Conservation (phyloP, 2,888 invertebrate genomes). For the Pharmacophagus antenor region DNA sequence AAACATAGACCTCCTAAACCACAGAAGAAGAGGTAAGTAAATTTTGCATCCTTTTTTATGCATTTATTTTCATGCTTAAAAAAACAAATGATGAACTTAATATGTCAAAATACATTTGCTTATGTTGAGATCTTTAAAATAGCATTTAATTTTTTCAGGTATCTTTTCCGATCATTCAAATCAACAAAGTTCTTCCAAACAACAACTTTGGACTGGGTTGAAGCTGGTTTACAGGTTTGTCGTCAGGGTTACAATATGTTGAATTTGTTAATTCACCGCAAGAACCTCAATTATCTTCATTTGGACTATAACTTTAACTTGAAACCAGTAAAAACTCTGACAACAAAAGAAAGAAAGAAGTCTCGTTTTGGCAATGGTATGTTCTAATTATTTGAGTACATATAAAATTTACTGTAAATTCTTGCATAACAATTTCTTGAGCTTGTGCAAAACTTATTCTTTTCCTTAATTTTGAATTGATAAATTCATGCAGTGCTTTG, state of each 20-base stretch:
- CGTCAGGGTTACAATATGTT: conserved; percentile 99
- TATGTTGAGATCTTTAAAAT: background rate
- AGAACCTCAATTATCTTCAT: conserved; percentile 99
- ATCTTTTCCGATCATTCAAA: conserved; percentile 99
- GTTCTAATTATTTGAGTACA: too few relatives aligned
- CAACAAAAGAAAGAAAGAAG: conserved; percentile 99
- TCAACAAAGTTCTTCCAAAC: conserved; percentile 99
- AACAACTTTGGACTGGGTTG: conserved; percentile 99
- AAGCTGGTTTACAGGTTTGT: conserved; percentile 98
- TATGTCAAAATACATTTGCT: background rate
- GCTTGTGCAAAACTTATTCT: too few relatives aligned
- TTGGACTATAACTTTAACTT: conserved; percentile 99
- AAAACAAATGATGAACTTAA: too few relatives aligned
- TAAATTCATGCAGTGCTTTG: too few relatives aligned
- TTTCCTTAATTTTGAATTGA: too few relatives aligned
- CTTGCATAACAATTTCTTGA: too few relatives aligned
- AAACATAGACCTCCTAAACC: conserved; percentile 99
- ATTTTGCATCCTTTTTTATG: conserved; percentile 1
- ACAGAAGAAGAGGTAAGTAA: conserved; percentile 93
- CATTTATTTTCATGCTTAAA: too few relatives aligned
- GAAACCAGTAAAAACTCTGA: conserved; percentile 99
- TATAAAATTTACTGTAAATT: too few relatives aligned
- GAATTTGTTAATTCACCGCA: conserved; percentile 98
- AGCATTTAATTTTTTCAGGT: conserved; percentile 69
- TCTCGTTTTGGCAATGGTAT: conserved; percentile 96